A percentile compares a stretch with the other conserved stretches of the same genome.
Conservation (phyloP, 1,140 invertebrate species). For the Sycobia sp. region DNA sequence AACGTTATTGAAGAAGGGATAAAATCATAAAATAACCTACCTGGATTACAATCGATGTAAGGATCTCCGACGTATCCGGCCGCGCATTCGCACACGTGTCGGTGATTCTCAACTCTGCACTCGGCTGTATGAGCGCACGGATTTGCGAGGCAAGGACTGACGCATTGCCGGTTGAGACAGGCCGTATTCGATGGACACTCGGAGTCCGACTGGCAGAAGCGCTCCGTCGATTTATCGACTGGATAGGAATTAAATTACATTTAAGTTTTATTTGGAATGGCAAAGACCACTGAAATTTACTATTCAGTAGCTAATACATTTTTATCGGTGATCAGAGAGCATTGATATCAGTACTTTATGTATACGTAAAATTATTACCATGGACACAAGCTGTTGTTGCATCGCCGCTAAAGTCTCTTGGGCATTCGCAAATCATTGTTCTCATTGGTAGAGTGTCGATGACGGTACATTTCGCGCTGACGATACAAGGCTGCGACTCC, state of each 20-base stretch:
- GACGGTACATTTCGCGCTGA: constrained; percentile 78
- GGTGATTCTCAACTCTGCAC: constrained; percentile 77
- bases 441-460: constrained; percentile 83
- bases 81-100: constrained; percentile 78
- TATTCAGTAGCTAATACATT: no score
- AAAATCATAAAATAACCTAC: constrained; percentile 51
- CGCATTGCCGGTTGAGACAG: constrained; percentile 75
- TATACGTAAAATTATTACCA: no score
- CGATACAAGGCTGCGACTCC: constrained; percentile 79
- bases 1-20: no score
- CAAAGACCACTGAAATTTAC: no score
- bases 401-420: constrained; percentile 80
- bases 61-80: constrained; percentile 79
- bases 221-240: constrained; percentile 57
- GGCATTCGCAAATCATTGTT: constrained; percentile 85
- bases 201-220: constrained; percentile 71
- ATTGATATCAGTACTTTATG: no score
- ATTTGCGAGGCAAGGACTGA: constrained; percentile 77
- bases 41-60: constrained; percentile 76
- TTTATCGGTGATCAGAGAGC: no score
- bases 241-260: constrained; percentile 25
- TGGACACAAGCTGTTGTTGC: constrained; percentile 79
- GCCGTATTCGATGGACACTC: constrained; percentile 73
- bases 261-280: background rate
- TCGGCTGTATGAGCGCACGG: constrained; percentile 81